These are phyloP conservation scores for Abrostola tripartita DNA, from an alignment of 2,888 invertebrate genomes.

Conservation along the genomic window DNA sequence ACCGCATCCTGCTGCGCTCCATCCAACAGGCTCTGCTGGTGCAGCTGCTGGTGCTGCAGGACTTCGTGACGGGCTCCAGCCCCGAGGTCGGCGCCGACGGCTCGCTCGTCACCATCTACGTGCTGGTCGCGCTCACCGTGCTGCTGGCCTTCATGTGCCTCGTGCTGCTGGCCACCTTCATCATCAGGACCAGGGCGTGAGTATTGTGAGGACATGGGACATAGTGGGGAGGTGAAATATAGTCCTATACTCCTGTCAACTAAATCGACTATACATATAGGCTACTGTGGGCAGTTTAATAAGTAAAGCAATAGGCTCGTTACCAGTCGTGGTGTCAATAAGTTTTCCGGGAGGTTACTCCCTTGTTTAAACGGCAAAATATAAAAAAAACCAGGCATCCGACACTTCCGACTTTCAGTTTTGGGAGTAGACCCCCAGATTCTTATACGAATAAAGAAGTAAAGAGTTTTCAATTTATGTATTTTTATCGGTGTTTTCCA, in stretches of 20 bases:
- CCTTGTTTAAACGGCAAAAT: no score
- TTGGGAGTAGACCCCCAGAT: no score
- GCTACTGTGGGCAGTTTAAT: no score
- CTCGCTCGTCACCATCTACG: conserved; percentile 80
- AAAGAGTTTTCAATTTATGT: no score
- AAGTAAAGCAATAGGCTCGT: no score
- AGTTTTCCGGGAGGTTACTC: no score
- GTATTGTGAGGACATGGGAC: conserved; percentile 58
- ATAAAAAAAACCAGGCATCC: no score
- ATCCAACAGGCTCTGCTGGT: conserved; percentile 76
- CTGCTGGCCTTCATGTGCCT: conserved; percentile 82
- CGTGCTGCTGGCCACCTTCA: conserved; percentile 84
- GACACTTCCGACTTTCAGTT: no score
- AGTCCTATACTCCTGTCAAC: neutral
- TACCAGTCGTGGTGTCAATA: no score
- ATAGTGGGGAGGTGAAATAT: neutral
- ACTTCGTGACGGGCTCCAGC: conserved; percentile 79
- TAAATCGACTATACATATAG: neutral
- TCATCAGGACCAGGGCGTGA: conserved; percentile 88
- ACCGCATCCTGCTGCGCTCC: conserved; percentile 77
- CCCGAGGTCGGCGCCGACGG: conserved; percentile 65
- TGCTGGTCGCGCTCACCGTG: conserved; percentile 87
- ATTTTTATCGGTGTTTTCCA: no score
- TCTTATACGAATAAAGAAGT: no score
- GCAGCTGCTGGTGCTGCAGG: conserved; percentile 76